A percentile compares a stretch with the other conserved stretches of the same genome.
Conservation (phyloP, 2,888 invertebrate species). For the Pelosia muscerda region DNA sequence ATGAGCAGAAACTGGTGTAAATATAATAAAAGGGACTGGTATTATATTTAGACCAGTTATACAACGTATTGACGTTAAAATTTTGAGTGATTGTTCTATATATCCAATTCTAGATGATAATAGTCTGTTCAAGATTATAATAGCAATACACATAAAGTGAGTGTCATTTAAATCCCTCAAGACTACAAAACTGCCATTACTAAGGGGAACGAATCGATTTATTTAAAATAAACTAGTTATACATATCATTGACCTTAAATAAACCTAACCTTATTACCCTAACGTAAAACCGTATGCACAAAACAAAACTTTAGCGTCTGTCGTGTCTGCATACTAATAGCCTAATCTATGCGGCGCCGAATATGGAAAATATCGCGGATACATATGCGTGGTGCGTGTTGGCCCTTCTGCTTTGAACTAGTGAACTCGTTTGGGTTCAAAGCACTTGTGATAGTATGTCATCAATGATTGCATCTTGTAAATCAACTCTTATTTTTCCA, state of each 20-base stretch:
- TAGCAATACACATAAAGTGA: background rate
- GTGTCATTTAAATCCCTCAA: background rate
- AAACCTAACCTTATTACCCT: background rate
- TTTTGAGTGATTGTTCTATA: too few relatives aligned
- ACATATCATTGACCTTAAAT: background rate
- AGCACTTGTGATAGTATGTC: conserved; percentile 34
- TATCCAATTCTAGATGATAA: too few relatives aligned
- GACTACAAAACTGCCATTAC: background rate
- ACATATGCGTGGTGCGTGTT: conserved; percentile 33
- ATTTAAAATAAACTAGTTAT: background rate
- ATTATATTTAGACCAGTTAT: too few relatives aligned
- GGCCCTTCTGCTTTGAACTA: conserved; percentile 49
- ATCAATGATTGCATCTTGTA: conserved; percentile 17
- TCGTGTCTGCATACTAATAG: conserved; percentile 20
- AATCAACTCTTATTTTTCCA: background rate
- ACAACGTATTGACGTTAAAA: too few relatives aligned
- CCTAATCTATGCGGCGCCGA: conserved; percentile 21
- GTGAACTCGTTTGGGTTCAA: conserved; percentile 47
- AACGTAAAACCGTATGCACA: background rate
- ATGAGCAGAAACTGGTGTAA: too few relatives aligned
- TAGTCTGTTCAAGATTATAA: too few relatives aligned
- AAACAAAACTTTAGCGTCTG: background rate
- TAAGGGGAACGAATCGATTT: too few relatives aligned
- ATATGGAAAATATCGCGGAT: conserved; percentile 32
- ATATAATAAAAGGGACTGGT: too few relatives aligned